Evolutionary conservation across 2,113 vertebrate genomes (phyloP).

Genomic region (Arothron firmamentum): DNA sequence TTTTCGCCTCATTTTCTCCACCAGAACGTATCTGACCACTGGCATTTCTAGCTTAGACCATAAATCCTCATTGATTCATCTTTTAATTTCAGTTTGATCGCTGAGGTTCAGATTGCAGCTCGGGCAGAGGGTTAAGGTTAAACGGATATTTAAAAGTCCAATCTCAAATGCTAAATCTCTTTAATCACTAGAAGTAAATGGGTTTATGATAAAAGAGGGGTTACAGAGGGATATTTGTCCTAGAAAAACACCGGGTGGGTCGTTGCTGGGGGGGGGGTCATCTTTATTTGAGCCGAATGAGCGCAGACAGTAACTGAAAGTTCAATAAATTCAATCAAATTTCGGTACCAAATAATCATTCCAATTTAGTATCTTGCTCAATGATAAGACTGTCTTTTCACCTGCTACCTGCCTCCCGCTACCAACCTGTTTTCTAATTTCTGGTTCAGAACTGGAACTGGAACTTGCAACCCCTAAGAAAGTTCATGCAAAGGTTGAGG

Average conservation of each 20-base stretch:
- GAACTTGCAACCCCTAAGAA: not conserved
- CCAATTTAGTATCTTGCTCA: no score
- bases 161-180: conserved; percentile 28
- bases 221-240: conserved; percentile 5
- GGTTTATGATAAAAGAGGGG: conserved; percentile 5
- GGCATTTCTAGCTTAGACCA: not conserved
- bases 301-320: no score
- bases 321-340: no score
- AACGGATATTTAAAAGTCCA: conserved; percentile 33
- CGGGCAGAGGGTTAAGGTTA: conserved; percentile 16
- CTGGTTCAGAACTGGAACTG: no score
- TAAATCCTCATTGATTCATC: conserved; percentile 30
- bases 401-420: no score
- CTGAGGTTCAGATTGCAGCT: conserved; percentile 6
- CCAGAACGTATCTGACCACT: conserved; percentile 9
- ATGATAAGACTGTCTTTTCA: no score
- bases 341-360: no score
- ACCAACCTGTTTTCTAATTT: no score
- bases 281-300: not conserved
- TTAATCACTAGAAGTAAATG: conserved; percentile 17
- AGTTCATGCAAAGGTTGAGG: conserved; percentile 59
- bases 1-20: no score
- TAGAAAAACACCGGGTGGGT: not conserved
- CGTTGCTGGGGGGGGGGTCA: not conserved
- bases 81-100: conserved; percentile 31